phyloP scores from a whole-genome alignment of 2,888 invertebrate genomes.

The Tinea pellionella region DNA sequence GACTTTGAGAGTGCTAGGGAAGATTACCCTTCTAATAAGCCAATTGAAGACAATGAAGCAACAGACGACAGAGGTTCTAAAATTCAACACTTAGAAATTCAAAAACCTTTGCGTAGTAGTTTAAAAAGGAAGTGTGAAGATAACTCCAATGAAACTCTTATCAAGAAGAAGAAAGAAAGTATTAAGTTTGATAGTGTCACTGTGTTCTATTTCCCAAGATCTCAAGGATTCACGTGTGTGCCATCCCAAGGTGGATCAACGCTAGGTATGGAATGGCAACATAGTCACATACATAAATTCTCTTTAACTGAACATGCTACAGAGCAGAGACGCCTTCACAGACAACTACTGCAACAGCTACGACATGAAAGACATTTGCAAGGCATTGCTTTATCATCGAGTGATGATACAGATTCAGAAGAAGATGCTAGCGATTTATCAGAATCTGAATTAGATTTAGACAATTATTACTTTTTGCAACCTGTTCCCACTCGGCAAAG shows the following conservation, averaged over 20 bases:
- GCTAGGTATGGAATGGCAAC: constrained; percentile 88
- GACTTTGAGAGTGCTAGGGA: constrained; percentile 35
- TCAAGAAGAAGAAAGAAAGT: constrained; percentile 79
- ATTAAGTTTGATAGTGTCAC: constrained; percentile 93
- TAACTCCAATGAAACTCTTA: constrained; percentile 51
- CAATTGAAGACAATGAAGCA: background rate
- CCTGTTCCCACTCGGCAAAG: constrained; percentile 94
- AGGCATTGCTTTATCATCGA: constrained; percentile 74
- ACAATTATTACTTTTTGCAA: constrained; percentile 90
- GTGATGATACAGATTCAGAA: constrained; percentile 87
- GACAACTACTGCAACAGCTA: constrained; percentile 80
- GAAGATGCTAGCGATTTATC: constrained; percentile 85
- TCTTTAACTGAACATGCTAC: constrained; percentile 88
- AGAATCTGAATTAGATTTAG: constrained; percentile 87
- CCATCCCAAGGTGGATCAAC: constrained; percentile 93
- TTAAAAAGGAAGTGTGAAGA: constrained; percentile 73
- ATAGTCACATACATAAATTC: constrained; percentile 79
- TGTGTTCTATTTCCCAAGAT: constrained; percentile 93
- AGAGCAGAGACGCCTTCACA: constrained; percentile 88
- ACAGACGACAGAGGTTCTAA: background rate
- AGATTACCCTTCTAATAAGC: background rate
- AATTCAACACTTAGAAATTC: background rate
- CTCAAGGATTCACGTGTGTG: constrained; percentile 92
- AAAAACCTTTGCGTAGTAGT: constrained; percentile 65
- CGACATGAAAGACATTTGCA: constrained; percentile 75